A percentile compares a stretch with the other conserved stretches of the same genome.
Evolutionary conservation across 2,888 invertebrate genomes (phyloP).

Genomic region (Pilophorus perplexus): DNA sequence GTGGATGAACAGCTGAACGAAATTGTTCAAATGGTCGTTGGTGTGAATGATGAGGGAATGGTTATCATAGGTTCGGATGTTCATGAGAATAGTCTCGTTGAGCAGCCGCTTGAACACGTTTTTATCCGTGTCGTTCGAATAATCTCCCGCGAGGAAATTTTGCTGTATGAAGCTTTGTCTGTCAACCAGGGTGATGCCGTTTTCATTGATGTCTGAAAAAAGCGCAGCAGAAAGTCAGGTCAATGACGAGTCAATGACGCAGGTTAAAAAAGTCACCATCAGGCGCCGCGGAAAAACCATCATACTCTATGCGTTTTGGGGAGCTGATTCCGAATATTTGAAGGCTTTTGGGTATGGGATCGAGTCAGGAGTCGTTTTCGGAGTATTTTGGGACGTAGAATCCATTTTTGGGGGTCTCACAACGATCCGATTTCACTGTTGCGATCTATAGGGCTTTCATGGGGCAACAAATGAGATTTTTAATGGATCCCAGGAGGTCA

Average conservation of each 20-base stretch:
- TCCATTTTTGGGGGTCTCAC: no score
- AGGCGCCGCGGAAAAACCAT: no score
- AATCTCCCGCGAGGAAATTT: conserved; percentile 60
- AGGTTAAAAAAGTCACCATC: no score
- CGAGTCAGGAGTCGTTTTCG: no score
- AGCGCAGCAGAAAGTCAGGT: not conserved
- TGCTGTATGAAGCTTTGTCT: conserved; percentile 75
- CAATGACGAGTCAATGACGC: not conserved
- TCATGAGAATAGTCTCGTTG: conserved; percentile 77
- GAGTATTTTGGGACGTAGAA: no score
- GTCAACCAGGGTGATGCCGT: conserved; percentile 83
- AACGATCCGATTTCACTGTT: no score
- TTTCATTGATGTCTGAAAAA: conserved; percentile 77
- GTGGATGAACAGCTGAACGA: conserved; percentile 81
- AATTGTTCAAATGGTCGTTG: conserved; percentile 90
- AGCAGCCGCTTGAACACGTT: conserved; percentile 69
- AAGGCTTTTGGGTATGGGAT: no score
- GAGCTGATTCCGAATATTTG: no score
- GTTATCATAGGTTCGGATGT: conserved; percentile 80
- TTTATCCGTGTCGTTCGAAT: conserved; percentile 62
- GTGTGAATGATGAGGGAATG: conserved; percentile 82
- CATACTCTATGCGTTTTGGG: no score
- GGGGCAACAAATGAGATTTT: no score
- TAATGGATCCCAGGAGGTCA: no score
- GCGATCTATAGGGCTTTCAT: no score